Evolutionary conservation across 2,888 invertebrate genomes (phyloP).

Genomic region (Notodonta dromedarius): DNA sequence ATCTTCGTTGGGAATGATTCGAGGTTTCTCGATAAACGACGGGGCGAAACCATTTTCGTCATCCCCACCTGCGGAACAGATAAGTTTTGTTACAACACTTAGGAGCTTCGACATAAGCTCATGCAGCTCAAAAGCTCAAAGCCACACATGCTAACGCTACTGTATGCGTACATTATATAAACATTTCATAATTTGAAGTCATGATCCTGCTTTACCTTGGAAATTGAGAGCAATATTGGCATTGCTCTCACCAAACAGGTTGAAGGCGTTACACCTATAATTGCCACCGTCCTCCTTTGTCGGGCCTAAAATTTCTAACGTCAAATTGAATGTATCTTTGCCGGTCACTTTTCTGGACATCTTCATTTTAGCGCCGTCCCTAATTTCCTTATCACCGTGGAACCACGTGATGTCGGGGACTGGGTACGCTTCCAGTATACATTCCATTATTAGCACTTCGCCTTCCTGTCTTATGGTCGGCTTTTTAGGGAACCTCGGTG

Average conservation of each 20-base stretch:
- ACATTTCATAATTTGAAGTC: conserved; percentile 34
- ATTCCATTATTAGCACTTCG: conserved; percentile 97
- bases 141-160: conserved; percentile 77
- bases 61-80: conserved; percentile 89
- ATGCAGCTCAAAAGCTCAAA: conserved; percentile 76
- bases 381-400: conserved; percentile 93
- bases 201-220: conserved; percentile 90
- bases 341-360: conserved; percentile 95
- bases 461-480: conserved; percentile 97
- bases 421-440: conserved; percentile 97
- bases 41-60: conserved; percentile 97
- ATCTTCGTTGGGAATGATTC: conserved; percentile 99
- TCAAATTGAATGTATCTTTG: conserved; percentile 96
- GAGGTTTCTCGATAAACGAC: conserved; percentile 98
- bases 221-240: conserved; percentile 99
- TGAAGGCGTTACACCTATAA: conserved; percentile 99
- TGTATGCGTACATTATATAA: conserved; percentile 78
- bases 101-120: conserved; percentile 36
- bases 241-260: conserved; percentile 99
- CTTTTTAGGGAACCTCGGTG: conserved; percentile 98
- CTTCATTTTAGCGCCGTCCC: conserved; percentile 93
- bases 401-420: conserved; percentile 98
- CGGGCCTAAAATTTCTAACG: conserved; percentile 97
- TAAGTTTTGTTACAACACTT: conserved; percentile 29
- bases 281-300: conserved; percentile 98